Evolutionary conservation across 2,113 vertebrate genomes (phyloP).

Genomic region (Acanthochromis polyacanthus): DNA sequence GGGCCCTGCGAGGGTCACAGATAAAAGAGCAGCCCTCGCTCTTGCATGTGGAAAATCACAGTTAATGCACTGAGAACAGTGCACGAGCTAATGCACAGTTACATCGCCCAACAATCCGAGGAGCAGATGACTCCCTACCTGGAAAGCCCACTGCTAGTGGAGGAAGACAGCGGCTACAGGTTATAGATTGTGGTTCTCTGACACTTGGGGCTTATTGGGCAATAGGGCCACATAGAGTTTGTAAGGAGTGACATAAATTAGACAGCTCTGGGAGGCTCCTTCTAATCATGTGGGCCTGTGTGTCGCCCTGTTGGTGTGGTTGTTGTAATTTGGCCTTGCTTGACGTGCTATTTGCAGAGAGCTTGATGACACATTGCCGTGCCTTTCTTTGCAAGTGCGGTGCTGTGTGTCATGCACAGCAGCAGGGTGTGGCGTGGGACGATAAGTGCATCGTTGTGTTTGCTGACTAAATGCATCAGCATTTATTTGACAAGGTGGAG

Average conservation of each 20-base stretch:
- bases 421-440: slow-evolving; percentile 77
- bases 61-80: background rate
- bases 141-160: slow-evolving; percentile 9
- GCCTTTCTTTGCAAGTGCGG: slow-evolving; percentile 54
- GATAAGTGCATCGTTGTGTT: slow-evolving; percentile 61
- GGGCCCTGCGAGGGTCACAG: slow-evolving; percentile 78
- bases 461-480: slow-evolving; percentile 55
- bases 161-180: slow-evolving; percentile 33
- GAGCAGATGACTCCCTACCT: slow-evolving; percentile 49
- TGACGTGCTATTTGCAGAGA: slow-evolving; percentile 82
- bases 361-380: slow-evolving; percentile 71
- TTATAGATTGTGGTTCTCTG: slow-evolving; percentile 30
- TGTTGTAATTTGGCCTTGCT: slow-evolving; percentile 80
- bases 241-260: slow-evolving; percentile 80
- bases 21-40: slow-evolving; percentile 73
- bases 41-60: slow-evolving; percentile 62
- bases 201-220: slow-evolving; percentile 56
- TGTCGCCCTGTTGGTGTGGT: slow-evolving; percentile 74
- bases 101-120: background rate
- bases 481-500: slow-evolving; percentile 43
- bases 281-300: slow-evolving; percentile 82
- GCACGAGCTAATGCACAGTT: slow-evolving; percentile 9
- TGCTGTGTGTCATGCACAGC: slow-evolving; percentile 51
- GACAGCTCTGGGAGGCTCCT: slow-evolving; percentile 76
- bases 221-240: slow-evolving; percentile 61